Evolutionary conservation across 2,888 invertebrate species (phyloP).

Genomic region (Cantharis nigra): DNA sequence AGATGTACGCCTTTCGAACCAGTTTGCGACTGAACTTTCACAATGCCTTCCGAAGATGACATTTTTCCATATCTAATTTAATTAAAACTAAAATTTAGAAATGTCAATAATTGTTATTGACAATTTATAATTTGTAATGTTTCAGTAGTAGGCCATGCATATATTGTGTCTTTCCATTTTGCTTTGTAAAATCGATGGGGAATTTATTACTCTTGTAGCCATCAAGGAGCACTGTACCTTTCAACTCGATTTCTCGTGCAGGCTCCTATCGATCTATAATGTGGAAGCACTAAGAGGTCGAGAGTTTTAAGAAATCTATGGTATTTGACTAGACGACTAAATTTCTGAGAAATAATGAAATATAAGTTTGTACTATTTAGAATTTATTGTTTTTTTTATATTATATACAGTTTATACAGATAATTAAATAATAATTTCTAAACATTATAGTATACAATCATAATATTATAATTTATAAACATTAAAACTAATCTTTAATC

Average conservation of each 20-base stretch:
- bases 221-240: too few species aligned
- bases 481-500: constrained; percentile 13
- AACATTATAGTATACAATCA: constrained; percentile 34
- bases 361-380: constrained; percentile 18
- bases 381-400: constrained; percentile 33
- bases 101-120: neutral
- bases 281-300: too few species aligned
- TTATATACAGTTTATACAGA: constrained; percentile 39
- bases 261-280: too few species aligned
- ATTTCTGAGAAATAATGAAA: neutral
- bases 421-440: constrained; percentile 37
- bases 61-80: neutral
- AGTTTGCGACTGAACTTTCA: neutral
- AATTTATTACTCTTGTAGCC: too few species aligned
- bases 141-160: neutral
- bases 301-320: too few species aligned
- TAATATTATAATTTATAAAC: constrained; percentile 28
- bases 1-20: neutral
- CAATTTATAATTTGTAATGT: neutral
- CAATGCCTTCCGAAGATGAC: too few species aligned
- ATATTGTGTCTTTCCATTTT: too few species aligned
- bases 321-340: too few species aligned
- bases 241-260: too few species aligned
- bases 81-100: neutral
- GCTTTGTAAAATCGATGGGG: too few species aligned